Evolutionary conservation across 2,888 invertebrate genomes (phyloP), one percentile per base, ranked within the genome.

Genomic region (Rosalia funebris): DNA sequence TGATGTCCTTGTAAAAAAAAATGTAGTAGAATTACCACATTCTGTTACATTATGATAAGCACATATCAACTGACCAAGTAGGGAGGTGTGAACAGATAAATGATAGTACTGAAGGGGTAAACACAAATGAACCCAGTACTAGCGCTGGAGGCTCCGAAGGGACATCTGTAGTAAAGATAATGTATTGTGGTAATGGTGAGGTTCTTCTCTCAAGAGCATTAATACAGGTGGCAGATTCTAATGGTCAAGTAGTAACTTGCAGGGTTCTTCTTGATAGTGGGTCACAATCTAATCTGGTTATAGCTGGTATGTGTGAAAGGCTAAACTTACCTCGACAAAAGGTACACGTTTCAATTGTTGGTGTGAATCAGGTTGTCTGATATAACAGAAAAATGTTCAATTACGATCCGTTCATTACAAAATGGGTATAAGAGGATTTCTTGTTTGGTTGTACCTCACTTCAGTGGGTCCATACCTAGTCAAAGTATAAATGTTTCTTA

Each of bases 181-280:
- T n/a, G n/a, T n/a, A n/a, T n/a, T n/a, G n/a, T n/a, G n/a, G n/a
- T n/a, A n/a, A n/a, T n/a, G n/a, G n/a, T n/a, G n/a, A n/a, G n/a
- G n/a, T n/a, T n/a, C n/a, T n/a, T n/a, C n/a, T n/a, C n/a, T n/a
- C 50, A 16, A 57, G 50, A 10, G 48, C 57, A 12, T 11, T 36
- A 16, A 36, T 57, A 1, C 20, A 50, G 10, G 20, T 50, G 10
- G 5, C 44, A 9, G 57, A 44, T 20, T 1, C 4, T 12, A 11
- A 1, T 39, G n/a, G n/a, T n/a, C n/a, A n/a, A n/a, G n/a, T n/a
- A n/a, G n/a, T n/a, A n/a, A n/a, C n/a, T n/a, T n/a, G 48, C n/a
- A 32, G 57, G 11, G 50, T 15, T 42, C 31, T 57, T 1, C 32
- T 57, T n/a, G 57, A 57, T 12, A 31, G 39, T 17, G 48, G 57